Evolutionary conservation across 2,113 vertebrate genomes (phyloP), one percentile per base, ranked within the genome.

Genomic region (Bagarius yarrelli): DNA sequence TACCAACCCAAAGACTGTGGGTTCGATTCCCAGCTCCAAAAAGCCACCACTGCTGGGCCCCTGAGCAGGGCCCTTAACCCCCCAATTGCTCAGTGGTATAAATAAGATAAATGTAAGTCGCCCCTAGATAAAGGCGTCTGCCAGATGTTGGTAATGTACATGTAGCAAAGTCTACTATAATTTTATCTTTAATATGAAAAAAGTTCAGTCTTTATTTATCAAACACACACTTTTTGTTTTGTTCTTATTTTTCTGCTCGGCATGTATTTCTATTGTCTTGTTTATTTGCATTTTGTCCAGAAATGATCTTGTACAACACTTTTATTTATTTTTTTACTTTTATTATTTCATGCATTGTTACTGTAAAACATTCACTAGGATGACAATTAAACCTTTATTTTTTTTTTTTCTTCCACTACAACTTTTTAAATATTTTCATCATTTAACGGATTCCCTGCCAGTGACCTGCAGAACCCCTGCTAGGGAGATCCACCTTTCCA

Each of bases 401-500:
- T 61, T 34, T 61, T 3, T 9, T 40, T 19, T 47, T 70, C 52
- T 21, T 14, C 30, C 25, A 18, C n/a, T 57, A 16, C 14, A 47
- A 16, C 12, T 55, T 53, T 69, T 36, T 8, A 32, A 16, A 36
- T 8, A 53, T 70, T n/a, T n/a, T n/a, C n/a, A n/a, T n/a, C n/a
- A n/a, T n/a, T 40, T 40, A 40, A 40, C 3, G 3, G 3, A 72
- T 21, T n/a, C 23, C 4, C 47, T 53, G 44, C 27, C 13, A 55
- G 25, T 6, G 59, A 36, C 56, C 69, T 73, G 56, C 18, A 15
- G 14, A n/a, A 69, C 56, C 60, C 73, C 40, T 69, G 50, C 30
- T 64, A 19, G 25, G 50, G 50, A n/a, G 61, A 30, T 59, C 50
- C 77, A 80, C 57, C 77, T 80, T 74, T 80, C 59, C 32, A 32